Conservation (phyloP, 2,888 invertebrate genomes). For the Hipparchia semele region DNA sequence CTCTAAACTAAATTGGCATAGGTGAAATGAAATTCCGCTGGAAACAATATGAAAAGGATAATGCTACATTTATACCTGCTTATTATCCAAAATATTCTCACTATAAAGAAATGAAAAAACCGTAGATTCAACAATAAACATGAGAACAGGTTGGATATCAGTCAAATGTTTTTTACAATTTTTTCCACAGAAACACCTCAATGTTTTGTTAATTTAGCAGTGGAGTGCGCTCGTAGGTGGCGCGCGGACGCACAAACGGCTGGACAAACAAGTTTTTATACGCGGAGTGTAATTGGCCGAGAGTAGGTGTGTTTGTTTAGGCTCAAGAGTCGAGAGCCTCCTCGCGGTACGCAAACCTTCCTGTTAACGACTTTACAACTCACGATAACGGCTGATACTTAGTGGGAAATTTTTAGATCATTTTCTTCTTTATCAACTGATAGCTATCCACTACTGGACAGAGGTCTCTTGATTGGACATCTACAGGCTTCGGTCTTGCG, state of each 20-base stretch:
- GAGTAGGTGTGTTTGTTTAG: constrained; percentile 41
- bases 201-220: constrained; percentile 21
- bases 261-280: constrained; percentile 42
- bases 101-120: no score
- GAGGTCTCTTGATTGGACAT: no score
- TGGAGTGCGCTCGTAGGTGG: constrained; percentile 18
- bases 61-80: no score
- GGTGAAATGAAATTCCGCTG: no score
- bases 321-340: constrained; percentile 20
- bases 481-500: no score
- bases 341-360: not conserved
- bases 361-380: not conserved
- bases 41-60: no score
- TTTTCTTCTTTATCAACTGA: no score
- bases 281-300: constrained; percentile 42
- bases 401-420: not conserved
- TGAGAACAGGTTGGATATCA: no score
- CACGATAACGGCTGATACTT: not conserved
- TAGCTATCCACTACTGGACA: no score
- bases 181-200: constrained; percentile 2
- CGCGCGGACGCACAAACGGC: constrained; percentile 32
- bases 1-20: no score
- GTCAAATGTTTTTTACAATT: constrained; percentile 5
- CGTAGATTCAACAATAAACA: no score
- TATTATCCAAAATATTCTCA: no score